Conservation (phyloP, 2,888 invertebrate species). For the Drosophila leonis region DNA sequence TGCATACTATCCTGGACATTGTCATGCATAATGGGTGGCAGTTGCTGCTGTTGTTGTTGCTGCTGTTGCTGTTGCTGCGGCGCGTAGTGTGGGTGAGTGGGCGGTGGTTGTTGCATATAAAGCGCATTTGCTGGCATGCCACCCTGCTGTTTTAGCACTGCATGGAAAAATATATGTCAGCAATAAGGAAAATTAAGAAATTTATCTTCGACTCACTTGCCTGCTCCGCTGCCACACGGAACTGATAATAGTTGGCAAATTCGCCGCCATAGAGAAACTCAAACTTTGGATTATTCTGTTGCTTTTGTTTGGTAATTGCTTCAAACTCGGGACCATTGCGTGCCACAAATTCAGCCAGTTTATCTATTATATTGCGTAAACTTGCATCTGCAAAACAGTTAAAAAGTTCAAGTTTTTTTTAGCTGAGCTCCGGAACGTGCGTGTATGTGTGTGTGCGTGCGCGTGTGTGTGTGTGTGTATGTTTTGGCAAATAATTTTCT, state of each 20-base stretch:
- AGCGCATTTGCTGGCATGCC: constrained; percentile 81
- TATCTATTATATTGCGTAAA: constrained; percentile 98
- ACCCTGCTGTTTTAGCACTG: constrained; percentile 92
- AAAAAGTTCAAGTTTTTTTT: constrained; percentile 19
- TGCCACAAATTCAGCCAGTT: constrained; percentile 99
- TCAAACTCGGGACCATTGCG: constrained; percentile 99
- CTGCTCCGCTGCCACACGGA: constrained; percentile 97
- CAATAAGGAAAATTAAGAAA: neutral
- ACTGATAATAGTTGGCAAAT: constrained; percentile 98
- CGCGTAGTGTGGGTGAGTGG: constrained; percentile 65
- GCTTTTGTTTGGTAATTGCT: constrained; percentile 99
- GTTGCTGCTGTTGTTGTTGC: constrained; percentile 66
- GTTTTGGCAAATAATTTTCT: constrained; percentile 5
- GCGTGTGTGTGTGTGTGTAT: constrained; percentile 19
- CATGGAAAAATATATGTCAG: constrained; percentile 67
- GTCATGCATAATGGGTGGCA: constrained; percentile 33
- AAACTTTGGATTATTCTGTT: constrained; percentile 98
- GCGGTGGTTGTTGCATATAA: constrained; percentile 70
- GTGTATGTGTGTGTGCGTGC: constrained; percentile 19
- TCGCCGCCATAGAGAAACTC: constrained; percentile 98
- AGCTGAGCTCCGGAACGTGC: constrained; percentile 9
- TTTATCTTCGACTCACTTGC: constrained; percentile 89
- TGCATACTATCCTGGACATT: constrained; percentile 52
- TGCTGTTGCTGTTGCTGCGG: constrained; percentile 69
- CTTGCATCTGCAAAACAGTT: constrained; percentile 90